These are phyloP conservation scores for Cyanoramphus novaezelandiae DNA, from an alignment of 2,113 vertebrate species.

Conservation along the genomic window DNA sequence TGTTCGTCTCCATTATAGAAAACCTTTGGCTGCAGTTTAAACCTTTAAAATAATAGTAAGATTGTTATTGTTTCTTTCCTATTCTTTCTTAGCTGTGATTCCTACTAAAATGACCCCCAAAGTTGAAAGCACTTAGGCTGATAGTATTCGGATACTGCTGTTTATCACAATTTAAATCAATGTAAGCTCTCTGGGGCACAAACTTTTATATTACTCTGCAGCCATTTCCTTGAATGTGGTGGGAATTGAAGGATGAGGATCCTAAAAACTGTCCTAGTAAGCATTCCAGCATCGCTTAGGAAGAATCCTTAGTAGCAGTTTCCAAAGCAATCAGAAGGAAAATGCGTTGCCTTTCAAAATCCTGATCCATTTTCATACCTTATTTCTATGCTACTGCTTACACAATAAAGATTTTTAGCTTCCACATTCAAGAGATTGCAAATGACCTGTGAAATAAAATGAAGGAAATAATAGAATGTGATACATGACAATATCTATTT, in stretches of 20 bases:
- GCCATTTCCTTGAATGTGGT: neutral
- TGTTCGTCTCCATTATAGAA: neutral
- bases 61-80: neutral
- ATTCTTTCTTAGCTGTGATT: neutral
- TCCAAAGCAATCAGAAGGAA: slow-evolving; percentile 17
- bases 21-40: neutral
- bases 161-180: neutral
- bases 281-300: neutral
- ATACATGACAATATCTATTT: neutral
- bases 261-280: neutral
- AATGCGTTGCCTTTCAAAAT: slow-evolving; percentile 1
- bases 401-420: neutral
- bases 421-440: slow-evolving; percentile 1
- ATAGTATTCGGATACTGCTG: neutral
- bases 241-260: neutral
- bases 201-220: neutral
- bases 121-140: neutral
- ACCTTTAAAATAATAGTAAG: neutral
- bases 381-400: slow-evolving; percentile 20
- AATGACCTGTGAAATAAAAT: slow-evolving; percentile 47
- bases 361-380: neutral
- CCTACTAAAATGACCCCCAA: neutral
- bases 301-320: neutral
- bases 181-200: neutral
- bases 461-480: neutral